These are phyloP conservation scores for Pilophorus perplexus DNA, from an alignment of 2,888 invertebrate genomes.

Conservation along the genomic window DNA sequence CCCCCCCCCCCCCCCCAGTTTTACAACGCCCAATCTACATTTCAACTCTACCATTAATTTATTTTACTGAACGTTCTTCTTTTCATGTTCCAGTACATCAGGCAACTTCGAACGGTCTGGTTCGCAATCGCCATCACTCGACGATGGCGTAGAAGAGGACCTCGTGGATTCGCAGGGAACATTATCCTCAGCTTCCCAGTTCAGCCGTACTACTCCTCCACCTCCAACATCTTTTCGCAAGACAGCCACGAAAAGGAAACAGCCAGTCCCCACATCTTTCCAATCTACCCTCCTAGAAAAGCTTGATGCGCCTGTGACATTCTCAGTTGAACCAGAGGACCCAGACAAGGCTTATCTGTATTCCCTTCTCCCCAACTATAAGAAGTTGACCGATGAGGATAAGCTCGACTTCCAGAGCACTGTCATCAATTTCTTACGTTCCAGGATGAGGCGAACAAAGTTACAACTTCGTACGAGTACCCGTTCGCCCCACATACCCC, in stretches of 20 bases:
- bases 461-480: neutral
- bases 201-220: neutral
- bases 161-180: conserved; percentile 9
- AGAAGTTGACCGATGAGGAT: conserved; percentile 5
- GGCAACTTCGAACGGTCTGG: conserved; percentile 3
- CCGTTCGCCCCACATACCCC: conserved; percentile 3
- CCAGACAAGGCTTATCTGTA: neutral
- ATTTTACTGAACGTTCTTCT: conserved; percentile 4
- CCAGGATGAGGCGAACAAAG: neutral
- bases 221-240: neutral
- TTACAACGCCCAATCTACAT: conserved; percentile 9
- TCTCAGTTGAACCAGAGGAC: neutral
- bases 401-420: conserved; percentile 9
- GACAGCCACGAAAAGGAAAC: conserved; percentile 3
- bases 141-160: conserved; percentile 6
- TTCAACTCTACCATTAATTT: conserved; percentile 2
- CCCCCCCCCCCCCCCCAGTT: neutral
- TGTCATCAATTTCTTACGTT: conserved; percentile 6
- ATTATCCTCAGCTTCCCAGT: conserved; percentile 5
- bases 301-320: neutral
- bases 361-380: conserved; percentile 7
- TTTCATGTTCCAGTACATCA: conserved; percentile 4
- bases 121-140: conserved; percentile 9
- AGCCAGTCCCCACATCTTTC: conserved; percentile 3
- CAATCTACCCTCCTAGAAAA: neutral